Evolutionary conservation across 2,113 vertebrate species (phyloP).

Genomic region (Bos indicus): DNA sequence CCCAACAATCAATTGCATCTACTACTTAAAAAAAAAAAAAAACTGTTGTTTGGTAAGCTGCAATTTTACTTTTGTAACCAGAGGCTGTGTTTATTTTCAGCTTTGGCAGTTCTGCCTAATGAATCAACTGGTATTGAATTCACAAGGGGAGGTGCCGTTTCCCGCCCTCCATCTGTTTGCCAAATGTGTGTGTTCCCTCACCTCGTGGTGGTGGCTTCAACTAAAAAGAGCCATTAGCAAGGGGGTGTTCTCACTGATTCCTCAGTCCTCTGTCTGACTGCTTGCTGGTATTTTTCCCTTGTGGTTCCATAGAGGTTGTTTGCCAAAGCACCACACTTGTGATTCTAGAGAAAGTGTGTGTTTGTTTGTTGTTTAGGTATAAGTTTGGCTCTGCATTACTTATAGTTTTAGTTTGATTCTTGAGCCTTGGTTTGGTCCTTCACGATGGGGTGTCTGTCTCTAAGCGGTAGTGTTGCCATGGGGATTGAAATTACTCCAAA

Average conservation of each 20-base stretch:
- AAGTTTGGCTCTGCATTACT: neutral
- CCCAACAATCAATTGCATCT: neutral
- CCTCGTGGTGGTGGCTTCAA: neutral
- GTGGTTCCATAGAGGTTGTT: neutral
- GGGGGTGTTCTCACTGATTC: neutral
- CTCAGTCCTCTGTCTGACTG: neutral
- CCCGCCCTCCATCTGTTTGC: conserved; percentile 61
- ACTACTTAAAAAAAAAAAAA: neutral
- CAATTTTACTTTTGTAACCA: conserved; percentile 44
- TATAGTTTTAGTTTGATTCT: neutral
- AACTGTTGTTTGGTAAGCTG: conserved; percentile 47
- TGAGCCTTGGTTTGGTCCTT: neutral
- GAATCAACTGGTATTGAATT: conserved; percentile 66
- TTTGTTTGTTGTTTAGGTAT: neutral
- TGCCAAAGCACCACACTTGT: neutral
- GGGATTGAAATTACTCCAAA: neutral
- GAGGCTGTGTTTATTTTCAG: conserved; percentile 67
- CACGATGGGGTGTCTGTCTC: neutral
- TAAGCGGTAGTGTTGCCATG: neutral
- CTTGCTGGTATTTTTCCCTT: neutral
- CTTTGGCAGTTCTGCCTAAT: conserved; percentile 60
- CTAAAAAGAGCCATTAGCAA: conserved; percentile 12
- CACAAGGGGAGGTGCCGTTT: conserved; percentile 38
- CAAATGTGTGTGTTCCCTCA: conserved; percentile 49
- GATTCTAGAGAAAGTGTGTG: neutral